These are phyloP conservation scores for Trissolcus brochymenae DNA, from an alignment of 2,888 invertebrate genomes.

Conservation along the genomic window DNA sequence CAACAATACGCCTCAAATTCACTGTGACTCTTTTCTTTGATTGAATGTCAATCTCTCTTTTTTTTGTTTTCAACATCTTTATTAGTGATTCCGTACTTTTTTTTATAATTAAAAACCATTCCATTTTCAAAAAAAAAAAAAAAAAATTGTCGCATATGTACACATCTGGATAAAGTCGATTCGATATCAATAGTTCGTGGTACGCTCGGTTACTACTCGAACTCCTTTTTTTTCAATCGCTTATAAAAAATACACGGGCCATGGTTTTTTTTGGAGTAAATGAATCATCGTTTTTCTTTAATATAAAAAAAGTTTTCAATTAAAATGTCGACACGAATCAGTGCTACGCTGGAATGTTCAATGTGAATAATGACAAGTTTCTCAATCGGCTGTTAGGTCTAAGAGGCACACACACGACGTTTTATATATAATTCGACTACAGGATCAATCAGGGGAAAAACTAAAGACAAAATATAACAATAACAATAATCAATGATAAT, in stretches of 20 bases:
- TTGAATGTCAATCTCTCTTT: too few species aligned
- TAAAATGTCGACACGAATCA: conserved; percentile 62
- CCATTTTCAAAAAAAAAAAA: too few species aligned
- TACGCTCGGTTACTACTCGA: too few species aligned
- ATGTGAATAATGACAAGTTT: conserved; percentile 62
- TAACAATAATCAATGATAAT: conserved; percentile 46
- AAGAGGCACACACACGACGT: conserved; percentile 60
- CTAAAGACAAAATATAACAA: conserved; percentile 43
- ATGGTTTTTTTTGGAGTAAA: too few species aligned
- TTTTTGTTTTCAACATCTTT: conserved; percentile 42
- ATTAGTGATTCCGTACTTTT: conserved; percentile 32
- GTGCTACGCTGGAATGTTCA: conserved; percentile 69
- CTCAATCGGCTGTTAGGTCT: conserved; percentile 56
- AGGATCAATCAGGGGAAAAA: conserved; percentile 26
- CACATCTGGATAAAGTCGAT: conserved; percentile 52
- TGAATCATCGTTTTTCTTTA: not conserved
- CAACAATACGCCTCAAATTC: conserved; percentile 71
- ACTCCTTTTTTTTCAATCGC: too few species aligned
- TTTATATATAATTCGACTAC: conserved; percentile 27
- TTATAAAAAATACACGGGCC: too few species aligned
- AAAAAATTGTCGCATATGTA: conserved; percentile 49
- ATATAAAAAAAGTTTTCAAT: conserved; percentile 53
- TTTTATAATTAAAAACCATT: too few species aligned
- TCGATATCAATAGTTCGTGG: too few species aligned
- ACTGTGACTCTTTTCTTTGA: conserved; percentile 43